Base-by-base conservation (phyloP, 2,888 invertebrate genomes). In the Eudemis profundana region DNA sequence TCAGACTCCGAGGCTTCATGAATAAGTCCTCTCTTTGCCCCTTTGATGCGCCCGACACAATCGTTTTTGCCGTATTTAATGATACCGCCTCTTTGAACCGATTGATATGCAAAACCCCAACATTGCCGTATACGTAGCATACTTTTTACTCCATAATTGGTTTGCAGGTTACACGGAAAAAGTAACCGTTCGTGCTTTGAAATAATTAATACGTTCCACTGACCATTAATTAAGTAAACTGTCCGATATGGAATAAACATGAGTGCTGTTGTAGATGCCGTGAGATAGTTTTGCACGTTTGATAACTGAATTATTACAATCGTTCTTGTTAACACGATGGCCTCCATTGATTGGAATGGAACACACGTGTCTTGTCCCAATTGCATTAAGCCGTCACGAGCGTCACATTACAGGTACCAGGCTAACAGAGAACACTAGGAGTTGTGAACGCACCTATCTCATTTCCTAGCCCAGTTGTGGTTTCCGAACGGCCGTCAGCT, bases 381-480 rank as follows among this genome's bases (percentile, higher is more conserved):
- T 87, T 85, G 84, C 75, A 84, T 83, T 82, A 83, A 76, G 77
- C 70, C 63, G 68, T 68, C 67, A 69, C 74, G 69, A 69, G n/a
- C 62, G 62, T 68, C 62, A 68, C 69, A 71, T 70, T 76, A 71
- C 75, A 77, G 74, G 73, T 73, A 78, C 78, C 77, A 78, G 76
- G 76, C 72, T 59, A 61, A 72, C 81, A 82, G 74, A 82, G 78
- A 78, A 77, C 76, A 76, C 76, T 76, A 81, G 82, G 78, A 85
- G 86, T 82, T 87, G 84, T 82, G 78, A 83, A 80, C 73, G 84
- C 84, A 86, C 83, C 89, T 91, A 92, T 91, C 91, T 91, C 91
- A 91, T 92, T 91, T 92, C 91, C 91, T 90, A 91, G 88, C 90
- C 88, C 90, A 89, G 90, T 90, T 87, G 89, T 80, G 85, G 88